phyloP scores from a whole-genome alignment of 2,888 invertebrate species.

The Callinectes sapidus region DNA sequence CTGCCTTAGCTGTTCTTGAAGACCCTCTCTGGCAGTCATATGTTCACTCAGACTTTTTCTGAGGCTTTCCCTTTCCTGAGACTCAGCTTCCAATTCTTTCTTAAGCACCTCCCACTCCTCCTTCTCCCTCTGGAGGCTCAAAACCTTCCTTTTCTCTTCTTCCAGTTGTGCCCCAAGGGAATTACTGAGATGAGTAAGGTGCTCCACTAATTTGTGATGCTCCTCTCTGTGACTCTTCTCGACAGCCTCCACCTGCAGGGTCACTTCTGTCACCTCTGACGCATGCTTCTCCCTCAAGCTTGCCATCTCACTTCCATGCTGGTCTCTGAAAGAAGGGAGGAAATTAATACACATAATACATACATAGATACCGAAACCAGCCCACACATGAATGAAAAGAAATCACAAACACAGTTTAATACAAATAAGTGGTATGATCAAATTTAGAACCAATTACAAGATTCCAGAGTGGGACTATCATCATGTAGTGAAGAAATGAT shows the following conservation, averaged over 20 bases:
- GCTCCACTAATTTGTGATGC: constrained; percentile 33
- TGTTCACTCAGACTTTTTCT: neutral
- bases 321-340: constrained; percentile 26
- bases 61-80: constrained; percentile 31
- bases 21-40: neutral
- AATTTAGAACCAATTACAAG: too few species aligned
- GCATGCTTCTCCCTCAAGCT: constrained; percentile 36
- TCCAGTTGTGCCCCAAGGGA: constrained; percentile 43
- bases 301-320: constrained; percentile 26
- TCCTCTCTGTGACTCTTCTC: constrained; percentile 53
- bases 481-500: too few species aligned
- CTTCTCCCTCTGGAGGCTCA: neutral
- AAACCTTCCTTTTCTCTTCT: constrained; percentile 26
- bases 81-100: constrained; percentile 23
- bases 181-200: constrained; percentile 22
- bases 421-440: too few species aligned
- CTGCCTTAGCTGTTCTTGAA: neutral
- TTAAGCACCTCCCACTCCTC: neutral
- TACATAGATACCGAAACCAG: too few species aligned
- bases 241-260: constrained; percentile 45
- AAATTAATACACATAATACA: neutral
- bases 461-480: too few species aligned
- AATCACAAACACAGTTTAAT: too few species aligned
- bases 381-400: neutral
- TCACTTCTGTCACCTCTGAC: constrained; percentile 17